Conservation (phyloP, 2,888 invertebrate species). For the Leptinotarsa juncta region DNA sequence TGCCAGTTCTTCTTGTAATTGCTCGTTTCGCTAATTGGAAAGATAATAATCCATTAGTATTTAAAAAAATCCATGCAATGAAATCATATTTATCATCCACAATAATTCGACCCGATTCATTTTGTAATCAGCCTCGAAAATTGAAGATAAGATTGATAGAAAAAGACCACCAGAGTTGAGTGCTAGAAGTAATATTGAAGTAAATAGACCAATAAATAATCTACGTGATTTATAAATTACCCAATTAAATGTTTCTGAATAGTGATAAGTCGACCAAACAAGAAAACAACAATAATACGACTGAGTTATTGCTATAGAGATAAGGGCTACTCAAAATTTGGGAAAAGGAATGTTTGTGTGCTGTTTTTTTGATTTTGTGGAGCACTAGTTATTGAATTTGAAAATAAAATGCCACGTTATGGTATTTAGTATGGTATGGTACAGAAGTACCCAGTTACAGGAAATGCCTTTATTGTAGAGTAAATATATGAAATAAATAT, state of each 20-base stretch:
- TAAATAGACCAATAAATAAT: conserved; percentile 14
- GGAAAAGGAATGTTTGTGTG: too few relatives aligned
- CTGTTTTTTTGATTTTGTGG: too few relatives aligned
- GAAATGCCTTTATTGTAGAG: too few relatives aligned
- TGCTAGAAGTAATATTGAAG: not conserved
- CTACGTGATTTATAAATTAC: conserved; percentile 1
- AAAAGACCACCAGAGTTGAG: not conserved
- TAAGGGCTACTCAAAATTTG: not conserved
- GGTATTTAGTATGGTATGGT: too few relatives aligned
- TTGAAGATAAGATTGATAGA: not conserved
- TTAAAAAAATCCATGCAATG: too few relatives aligned
- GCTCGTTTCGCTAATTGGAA: too few relatives aligned
- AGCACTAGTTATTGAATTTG: too few relatives aligned
- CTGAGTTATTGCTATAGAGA: conserved; percentile 1
- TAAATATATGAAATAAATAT: too few relatives aligned
- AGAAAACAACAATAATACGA: not conserved
- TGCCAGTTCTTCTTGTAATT: too few relatives aligned
- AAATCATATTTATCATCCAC: not conserved
- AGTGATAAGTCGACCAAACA: conserved; percentile 5
- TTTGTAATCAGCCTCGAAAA: conserved; percentile 1
- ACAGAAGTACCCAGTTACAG: too few relatives aligned
- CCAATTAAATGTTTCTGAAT: conserved; percentile 6
- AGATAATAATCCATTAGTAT: too few relatives aligned
- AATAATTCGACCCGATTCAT: not conserved
- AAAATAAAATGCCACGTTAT: too few relatives aligned